Conservation (phyloP, 2,797 vertebrate species). For the Argyrosomus regius region DNA sequence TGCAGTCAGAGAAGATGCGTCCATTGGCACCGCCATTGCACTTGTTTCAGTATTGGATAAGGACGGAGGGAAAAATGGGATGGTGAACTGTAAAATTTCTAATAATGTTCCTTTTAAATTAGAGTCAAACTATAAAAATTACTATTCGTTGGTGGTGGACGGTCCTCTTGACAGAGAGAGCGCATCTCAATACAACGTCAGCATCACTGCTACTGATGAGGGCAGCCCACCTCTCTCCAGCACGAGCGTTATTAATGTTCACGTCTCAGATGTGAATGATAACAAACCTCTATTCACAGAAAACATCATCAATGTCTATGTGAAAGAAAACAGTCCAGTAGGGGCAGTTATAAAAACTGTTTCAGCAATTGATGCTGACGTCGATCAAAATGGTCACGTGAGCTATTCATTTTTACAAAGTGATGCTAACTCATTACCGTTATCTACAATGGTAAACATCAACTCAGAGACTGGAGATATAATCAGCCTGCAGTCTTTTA, state of each 20-base stretch:
- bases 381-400: conserved; percentile 52
- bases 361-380: conserved; percentile 52
- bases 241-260: conserved; percentile 48
- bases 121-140: conserved; percentile 89
- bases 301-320: conserved; percentile 36
- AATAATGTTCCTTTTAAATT: conserved; percentile 86
- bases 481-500: conserved; percentile 67
- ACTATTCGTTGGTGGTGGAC: conserved; percentile 89
- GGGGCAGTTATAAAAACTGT: conserved; percentile 43
- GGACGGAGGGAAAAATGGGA: conserved; percentile 88
- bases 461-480: conserved; percentile 74
- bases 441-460: conserved; percentile 52
- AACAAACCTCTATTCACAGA: conserved; percentile 76
- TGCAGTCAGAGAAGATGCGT: conserved; percentile 86
- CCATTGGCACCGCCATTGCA: conserved; percentile 87
- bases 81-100: conserved; percentile 83
- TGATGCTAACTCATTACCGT: conserved; percentile 1
- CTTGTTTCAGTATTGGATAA: conserved; percentile 90
- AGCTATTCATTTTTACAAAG: conserved; percentile 34
- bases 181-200: conserved; percentile 61
- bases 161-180: conserved; percentile 85
- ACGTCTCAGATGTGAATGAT: conserved; percentile 78
- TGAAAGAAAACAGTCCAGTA: conserved; percentile 66
- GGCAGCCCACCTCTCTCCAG: conserved; percentile 41
- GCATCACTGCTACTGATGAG: conserved; percentile 48